Evolutionary conservation across 2,888 invertebrate species (phyloP), one percentile per base, ranked within the genome.

Genomic region (Nezara viridula): DNA sequence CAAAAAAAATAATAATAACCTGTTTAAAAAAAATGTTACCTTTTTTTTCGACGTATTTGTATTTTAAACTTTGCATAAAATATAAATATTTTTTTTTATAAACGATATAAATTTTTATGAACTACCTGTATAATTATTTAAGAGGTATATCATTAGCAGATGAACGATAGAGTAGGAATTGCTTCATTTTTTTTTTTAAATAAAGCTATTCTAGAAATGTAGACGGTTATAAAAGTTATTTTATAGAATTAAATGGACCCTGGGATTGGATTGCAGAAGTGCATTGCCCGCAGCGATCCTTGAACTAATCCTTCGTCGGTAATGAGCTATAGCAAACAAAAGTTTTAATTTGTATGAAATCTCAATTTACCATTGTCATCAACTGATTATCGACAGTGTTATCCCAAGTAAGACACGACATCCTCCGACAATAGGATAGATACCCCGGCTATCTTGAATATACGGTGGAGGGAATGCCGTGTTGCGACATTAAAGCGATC

Each of bases 401-500:
- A 73, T 6, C 0, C 9, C 44, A 44, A 73, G 66, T 4, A 32
- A 14, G 66, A 37, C 10, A 73, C n/a, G 14, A 24, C 0, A 21
- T 1, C 6, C 66, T 19, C 19, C 32, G 0, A 32, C 16, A 73
- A 73, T 73, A 73, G 66, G 5, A 12, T 21, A 6, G n/a, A n/a
- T n/a, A n/a, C n/a, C n/a, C n/a, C n/a, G n/a, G n/a, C n/a, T n/a
- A n/a, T n/a, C n/a, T n/a, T n/a, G n/a, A n/a, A n/a, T n/a, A n/a
- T n/a, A n/a, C n/a, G 37, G 27, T 14, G 37, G 27, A 44, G 81
- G n/a, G 44, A 81, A 44, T 44, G 44, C 66, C 5, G 24, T 7
- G 44, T 81, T 81, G n/a, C 81, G 81, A n/a, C 81, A 81, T n/a
- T n/a, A 37, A 19, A 73, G 37, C 66, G 66, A 37, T 81, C 44